Evolutionary conservation across 2,113 vertebrate species (phyloP).

Genomic region (Ancistrus triradiatus): DNA sequence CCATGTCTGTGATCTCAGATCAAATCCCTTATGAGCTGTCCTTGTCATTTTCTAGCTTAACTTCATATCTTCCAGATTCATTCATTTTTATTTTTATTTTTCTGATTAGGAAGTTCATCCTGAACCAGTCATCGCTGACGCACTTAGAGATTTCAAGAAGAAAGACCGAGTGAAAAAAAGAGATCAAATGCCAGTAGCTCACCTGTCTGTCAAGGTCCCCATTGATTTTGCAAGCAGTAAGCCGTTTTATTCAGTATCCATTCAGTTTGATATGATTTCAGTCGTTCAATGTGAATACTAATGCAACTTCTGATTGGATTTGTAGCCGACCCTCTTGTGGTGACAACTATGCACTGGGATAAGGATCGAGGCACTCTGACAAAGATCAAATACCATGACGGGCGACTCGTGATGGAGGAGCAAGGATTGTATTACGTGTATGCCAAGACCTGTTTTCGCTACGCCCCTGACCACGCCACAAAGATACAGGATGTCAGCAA

Average conservation of each 20-base stretch:
- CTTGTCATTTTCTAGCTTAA: no score
- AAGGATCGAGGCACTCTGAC: constrained; percentile 73
- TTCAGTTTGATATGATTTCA: neutral
- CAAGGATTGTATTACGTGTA: constrained; percentile 93
- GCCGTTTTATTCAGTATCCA: constrained; percentile 24
- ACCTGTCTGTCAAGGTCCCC: constrained; percentile 61
- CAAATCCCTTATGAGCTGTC: no score
- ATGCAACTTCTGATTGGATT: constrained; percentile 9
- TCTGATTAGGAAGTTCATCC: constrained; percentile 62
- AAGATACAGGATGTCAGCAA: constrained; percentile 67
- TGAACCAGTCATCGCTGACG: constrained; percentile 61
- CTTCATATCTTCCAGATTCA: no score
- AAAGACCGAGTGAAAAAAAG: constrained; percentile 53
- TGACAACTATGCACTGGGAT: constrained; percentile 77
- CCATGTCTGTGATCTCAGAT: no score
- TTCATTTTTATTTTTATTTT: no score
- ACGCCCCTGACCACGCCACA: constrained; percentile 35
- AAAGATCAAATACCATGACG: constrained; percentile 70
- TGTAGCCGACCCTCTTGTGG: constrained; percentile 43
- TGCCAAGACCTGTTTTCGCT: constrained; percentile 91
- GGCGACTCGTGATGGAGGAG: constrained; percentile 76
- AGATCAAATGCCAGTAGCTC: constrained; percentile 58
- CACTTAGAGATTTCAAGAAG: constrained; percentile 58
- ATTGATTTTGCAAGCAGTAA: constrained; percentile 60
- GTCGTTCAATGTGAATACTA: neutral